Evolutionary conservation across 2,113 vertebrate species (phyloP).

Genomic region (Etheostoma cragini): DNA sequence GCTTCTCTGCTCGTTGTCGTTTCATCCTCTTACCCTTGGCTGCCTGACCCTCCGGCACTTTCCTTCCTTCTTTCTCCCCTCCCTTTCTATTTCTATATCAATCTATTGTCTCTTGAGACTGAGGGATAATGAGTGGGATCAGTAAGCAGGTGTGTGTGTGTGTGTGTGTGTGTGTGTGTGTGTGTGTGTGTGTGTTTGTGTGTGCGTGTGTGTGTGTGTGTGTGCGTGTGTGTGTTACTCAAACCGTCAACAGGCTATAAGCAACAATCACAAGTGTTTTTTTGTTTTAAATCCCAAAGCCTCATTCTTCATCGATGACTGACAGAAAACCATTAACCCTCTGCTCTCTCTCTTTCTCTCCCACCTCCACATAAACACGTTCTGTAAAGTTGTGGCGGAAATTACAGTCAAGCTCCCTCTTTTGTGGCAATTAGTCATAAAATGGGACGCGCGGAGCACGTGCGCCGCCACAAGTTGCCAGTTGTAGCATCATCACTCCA

Average conservation of each 20-base stretch:
- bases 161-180: too few species aligned
- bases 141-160: background rate
- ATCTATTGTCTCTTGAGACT: conserved; percentile 13
- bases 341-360: conserved; percentile 1
- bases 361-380: conserved; percentile 7
- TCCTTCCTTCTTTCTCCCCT: background rate
- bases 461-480: conserved; percentile 12
- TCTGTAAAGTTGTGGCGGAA: conserved; percentile 28
- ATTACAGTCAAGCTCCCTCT: conserved; percentile 51
- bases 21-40: conserved; percentile 43
- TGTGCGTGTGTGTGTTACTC: background rate
- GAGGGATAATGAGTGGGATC: conserved; percentile 8
- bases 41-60: conserved; percentile 40
- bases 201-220: too few species aligned
- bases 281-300: conserved; percentile 21
- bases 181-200: too few species aligned
- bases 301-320: conserved; percentile 39
- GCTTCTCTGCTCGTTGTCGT: conserved; percentile 18
- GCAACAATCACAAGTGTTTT: conserved; percentile 16
- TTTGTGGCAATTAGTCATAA: conserved; percentile 57
- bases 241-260: background rate
- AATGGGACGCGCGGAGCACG: conserved; percentile 35
- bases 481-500: conserved; percentile 15
- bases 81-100: conserved; percentile 11
- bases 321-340: conserved; percentile 58